Evolutionary conservation across 1,140 invertebrate genomes (phyloP).

Genomic region (Dufourea novaeangliae): DNA sequence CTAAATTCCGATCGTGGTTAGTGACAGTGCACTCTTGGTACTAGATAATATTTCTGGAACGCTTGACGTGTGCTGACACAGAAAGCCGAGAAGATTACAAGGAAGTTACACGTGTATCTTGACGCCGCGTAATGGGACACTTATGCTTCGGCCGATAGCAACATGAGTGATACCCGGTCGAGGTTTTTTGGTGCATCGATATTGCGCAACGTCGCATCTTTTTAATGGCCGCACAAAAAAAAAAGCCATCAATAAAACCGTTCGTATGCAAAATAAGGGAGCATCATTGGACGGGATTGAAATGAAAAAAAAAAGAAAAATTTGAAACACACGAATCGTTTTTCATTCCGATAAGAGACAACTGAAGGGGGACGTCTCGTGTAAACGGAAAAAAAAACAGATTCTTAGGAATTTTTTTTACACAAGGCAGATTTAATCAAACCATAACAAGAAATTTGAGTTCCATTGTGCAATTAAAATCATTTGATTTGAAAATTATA

Average conservation of each 20-base stretch:
- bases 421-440: too few relatives aligned
- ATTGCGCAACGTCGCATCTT: slow-evolving; percentile 9
- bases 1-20: slow-evolving; percentile 1
- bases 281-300: too few relatives aligned
- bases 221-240: not conserved
- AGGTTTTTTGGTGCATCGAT: slow-evolving; percentile 7
- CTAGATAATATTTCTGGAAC: slow-evolving; percentile 34
- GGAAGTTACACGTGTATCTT: slow-evolving; percentile 62
- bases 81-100: slow-evolving; percentile 53
- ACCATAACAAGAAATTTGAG: too few relatives aligned
- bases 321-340: too few relatives aligned
- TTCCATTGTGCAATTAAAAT: too few relatives aligned
- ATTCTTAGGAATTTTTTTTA: too few relatives aligned
- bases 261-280: not conserved
- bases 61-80: slow-evolving; percentile 30
- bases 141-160: slow-evolving; percentile 4
- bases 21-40: not conserved
- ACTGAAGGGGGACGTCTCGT: too few relatives aligned
- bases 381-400: too few relatives aligned
- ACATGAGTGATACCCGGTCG: slow-evolving; percentile 22
- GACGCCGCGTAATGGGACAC: slow-evolving; percentile 56
- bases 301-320: too few relatives aligned
- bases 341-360: too few relatives aligned
- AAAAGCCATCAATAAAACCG: not conserved
- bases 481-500: too few relatives aligned